Conservation (phyloP, 1,140 invertebrate genomes). For the Lepidotrigona ventralis region DNA sequence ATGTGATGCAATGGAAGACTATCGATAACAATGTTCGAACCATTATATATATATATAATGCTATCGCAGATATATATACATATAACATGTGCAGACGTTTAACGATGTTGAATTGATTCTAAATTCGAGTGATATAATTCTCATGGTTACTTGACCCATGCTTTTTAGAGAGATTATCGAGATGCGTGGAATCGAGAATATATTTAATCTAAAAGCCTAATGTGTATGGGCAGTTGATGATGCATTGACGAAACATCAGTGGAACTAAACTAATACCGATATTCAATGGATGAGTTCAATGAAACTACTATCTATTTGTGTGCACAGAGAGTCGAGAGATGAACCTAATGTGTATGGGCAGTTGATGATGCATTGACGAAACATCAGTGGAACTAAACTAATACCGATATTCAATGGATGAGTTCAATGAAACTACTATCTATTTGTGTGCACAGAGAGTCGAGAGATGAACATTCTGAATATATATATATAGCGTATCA, state of each 20-base stretch:
- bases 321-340: no score
- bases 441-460: not conserved
- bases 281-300: not conserved
- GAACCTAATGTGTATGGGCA: not conserved
- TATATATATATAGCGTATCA: no score
- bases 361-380: not conserved
- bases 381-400: not conserved
- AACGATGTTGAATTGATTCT: not conserved
- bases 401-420: not conserved
- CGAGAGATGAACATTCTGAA: not conserved
- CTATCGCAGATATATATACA: no score
- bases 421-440: not conserved
- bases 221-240: not conserved
- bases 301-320: not conserved
- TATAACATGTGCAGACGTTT: not conserved
- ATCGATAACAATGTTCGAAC: not conserved
- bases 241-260: not conserved
- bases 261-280: not conserved
- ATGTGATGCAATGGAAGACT: not conserved
- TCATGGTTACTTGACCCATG: not conserved
- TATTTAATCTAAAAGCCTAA: not conserved
- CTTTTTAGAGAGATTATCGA: not conserved
- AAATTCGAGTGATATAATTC: not conserved
- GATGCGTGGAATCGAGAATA: not conserved
- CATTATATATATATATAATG: no score